Evolutionary conservation across 2,888 invertebrate species (phyloP).

Genomic region (Alsophila aescularia): DNA sequence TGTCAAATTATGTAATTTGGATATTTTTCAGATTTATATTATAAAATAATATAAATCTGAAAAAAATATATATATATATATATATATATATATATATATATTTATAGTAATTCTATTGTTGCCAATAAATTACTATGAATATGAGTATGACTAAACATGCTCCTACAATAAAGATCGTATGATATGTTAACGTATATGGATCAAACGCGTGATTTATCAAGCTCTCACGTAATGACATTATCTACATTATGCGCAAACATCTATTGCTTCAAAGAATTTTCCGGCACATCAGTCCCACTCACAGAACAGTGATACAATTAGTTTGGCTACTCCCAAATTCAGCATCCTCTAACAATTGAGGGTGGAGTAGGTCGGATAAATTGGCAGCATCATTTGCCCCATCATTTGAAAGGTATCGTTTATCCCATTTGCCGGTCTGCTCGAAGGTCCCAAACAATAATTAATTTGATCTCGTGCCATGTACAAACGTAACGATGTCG

Average conservation of each 20-base stretch:
- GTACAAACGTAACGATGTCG: slow-evolving; percentile 46
- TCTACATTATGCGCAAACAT: slow-evolving; percentile 3
- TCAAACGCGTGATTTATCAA: no score
- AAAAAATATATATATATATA: no score
- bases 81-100: no score
- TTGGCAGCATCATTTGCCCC: slow-evolving; percentile 43
- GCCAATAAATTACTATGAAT: no score
- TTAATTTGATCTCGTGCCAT: slow-evolving; percentile 54
- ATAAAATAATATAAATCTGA: no score
- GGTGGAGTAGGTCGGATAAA: slow-evolving; percentile 42
- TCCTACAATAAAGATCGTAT: no score
- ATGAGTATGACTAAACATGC: no score
- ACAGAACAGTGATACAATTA: slow-evolving; percentile 15
- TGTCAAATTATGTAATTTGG: no score
- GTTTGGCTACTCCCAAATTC: slow-evolving; percentile 7
- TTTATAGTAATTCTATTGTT: no score
- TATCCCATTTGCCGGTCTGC: slow-evolving; percentile 44
- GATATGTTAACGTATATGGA: no score
- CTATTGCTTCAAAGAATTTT: slow-evolving; percentile 24
- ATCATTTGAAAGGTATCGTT: slow-evolving; percentile 45
- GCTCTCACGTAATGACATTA: background rate
- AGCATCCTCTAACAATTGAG: slow-evolving; percentile 9
- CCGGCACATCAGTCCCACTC: slow-evolving; percentile 17
- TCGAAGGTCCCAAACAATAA: slow-evolving; percentile 55
- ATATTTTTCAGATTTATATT: no score